phyloP scores from a whole-genome alignment of 2,797 vertebrate species.

The Fringilla coelebs region DNA sequence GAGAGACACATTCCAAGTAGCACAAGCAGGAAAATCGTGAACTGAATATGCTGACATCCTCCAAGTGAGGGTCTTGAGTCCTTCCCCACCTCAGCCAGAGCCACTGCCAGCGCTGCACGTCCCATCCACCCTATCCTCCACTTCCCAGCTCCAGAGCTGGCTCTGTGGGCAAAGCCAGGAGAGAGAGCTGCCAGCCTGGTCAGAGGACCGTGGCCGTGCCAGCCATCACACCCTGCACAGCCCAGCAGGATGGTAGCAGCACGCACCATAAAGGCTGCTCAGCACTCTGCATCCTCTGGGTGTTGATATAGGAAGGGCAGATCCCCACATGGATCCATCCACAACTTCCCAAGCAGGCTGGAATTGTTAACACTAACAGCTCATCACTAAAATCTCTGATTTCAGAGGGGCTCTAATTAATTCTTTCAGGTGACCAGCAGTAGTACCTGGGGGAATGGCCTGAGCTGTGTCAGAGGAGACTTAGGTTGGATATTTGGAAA shows the following conservation, averaged over 20 bases:
- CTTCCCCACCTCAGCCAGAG: rapidly evolving
- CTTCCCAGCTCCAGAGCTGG: neutral
- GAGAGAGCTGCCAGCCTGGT: neutral
- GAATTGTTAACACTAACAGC: neutral
- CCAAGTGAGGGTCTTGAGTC: rapidly evolving
- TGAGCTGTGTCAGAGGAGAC: neutral
- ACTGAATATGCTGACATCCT: rapidly evolving
- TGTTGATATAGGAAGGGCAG: neutral
- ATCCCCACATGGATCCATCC: rapidly evolving
- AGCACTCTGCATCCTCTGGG: neutral
- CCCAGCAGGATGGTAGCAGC: rapidly evolving
- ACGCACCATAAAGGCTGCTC: neutral
- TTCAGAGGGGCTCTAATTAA: neutral
- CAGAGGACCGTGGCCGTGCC: neutral
- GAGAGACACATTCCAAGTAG: neutral
- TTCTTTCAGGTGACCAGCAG: neutral
- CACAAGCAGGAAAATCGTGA: neutral
- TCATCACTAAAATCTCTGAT: neutral
- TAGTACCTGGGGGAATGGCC: neutral
- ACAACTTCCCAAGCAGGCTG: neutral
- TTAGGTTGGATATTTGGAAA: neutral
- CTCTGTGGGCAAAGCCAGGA: rapidly evolving
- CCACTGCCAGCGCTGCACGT: neutral
- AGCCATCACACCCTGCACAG: neutral
- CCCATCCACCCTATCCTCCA: neutral